Base-by-base conservation (phyloP, 2,797 vertebrate genomes). In the Tolypeutes matacus region DNA sequence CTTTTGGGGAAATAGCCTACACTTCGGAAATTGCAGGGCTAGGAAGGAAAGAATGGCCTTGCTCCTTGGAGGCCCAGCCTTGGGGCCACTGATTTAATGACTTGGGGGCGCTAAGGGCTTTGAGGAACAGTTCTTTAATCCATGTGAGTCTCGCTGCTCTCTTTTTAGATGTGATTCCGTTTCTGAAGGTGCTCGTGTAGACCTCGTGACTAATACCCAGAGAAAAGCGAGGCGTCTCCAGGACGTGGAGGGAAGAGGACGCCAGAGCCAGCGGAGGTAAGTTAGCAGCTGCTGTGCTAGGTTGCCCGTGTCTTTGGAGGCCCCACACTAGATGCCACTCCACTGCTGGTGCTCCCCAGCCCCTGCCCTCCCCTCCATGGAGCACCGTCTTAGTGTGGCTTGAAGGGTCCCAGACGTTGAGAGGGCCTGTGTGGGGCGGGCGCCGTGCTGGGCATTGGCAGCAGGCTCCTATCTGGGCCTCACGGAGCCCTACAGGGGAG, bases 301-400 rank as follows among this genome's bases (percentile, higher is more conserved):
- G 56, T 27, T 10, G 0, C 36, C 27, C 2, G 15, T 4, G 0
- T 39, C 14, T 25, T n/a, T 15, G 21, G 18, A 0, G 0, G 21
- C 49, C 34, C 17, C 53, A 18, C 20, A 6, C 53, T 56, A 1
- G 27, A 17, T 0, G 60, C 31, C n/a, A 3, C 42, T n/a, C 69
- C 27, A 12, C 27, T 12, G 34, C 56, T 3, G 23, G 42, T 0
- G 23, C 4, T 2, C 12, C 2, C 53, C 29, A 53, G 42, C 46
- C 6, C 46, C 23, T 21, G 13, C 3, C 49, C 4, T 0, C 29
- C 11, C 70, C 25, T 6, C 14, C 5, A 25, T 4, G 27, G 34
- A 83, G 29, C 1, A 8, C 31, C 4, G n/a, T 15, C n/a, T 29
- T 29, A 3, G 39, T 64, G 64, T 39, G 62, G 53, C 29, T 42